Conservation (phyloP, 2,888 invertebrate genomes). For the Lycocerus yunnanus region DNA sequence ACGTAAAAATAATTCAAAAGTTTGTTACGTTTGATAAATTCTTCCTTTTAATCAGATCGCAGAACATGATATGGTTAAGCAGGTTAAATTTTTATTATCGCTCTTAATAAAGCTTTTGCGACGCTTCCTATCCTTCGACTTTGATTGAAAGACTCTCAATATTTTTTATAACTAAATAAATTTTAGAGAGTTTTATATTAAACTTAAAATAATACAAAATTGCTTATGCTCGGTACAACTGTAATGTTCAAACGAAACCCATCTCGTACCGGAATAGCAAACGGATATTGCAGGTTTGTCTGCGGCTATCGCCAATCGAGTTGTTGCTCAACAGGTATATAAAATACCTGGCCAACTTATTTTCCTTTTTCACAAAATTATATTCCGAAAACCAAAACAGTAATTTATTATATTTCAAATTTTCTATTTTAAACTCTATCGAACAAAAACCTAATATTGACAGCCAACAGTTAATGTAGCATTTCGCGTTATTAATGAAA, state of each 20-base stretch:
- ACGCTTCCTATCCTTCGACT: background rate
- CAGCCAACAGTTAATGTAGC: no score
- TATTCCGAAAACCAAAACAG: background rate
- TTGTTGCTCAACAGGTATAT: slow-evolving; percentile 18
- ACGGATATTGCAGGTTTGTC: slow-evolving; percentile 22
- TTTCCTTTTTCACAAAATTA: slow-evolving; percentile 2
- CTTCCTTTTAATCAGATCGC: background rate
- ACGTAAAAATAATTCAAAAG: background rate
- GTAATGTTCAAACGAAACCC: background rate
- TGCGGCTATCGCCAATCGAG: slow-evolving; percentile 12
- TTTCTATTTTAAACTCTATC: background rate
- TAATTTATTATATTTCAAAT: background rate
- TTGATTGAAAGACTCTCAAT: background rate
- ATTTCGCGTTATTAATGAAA: no score
- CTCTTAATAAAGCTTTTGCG: background rate
- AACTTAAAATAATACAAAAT: slow-evolving; percentile 8
- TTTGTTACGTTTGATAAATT: background rate
- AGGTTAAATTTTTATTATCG: background rate
- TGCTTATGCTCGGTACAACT: slow-evolving; percentile 6
- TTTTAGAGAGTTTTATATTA: background rate
- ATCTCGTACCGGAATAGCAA: slow-evolving; percentile 15
- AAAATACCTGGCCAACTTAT: slow-evolving; percentile 18
- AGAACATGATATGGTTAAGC: background rate
- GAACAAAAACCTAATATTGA: no score
- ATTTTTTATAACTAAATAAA: background rate